phyloP scores from a whole-genome alignment of 2,888 invertebrate species.

The Microchrysa polita region DNA sequence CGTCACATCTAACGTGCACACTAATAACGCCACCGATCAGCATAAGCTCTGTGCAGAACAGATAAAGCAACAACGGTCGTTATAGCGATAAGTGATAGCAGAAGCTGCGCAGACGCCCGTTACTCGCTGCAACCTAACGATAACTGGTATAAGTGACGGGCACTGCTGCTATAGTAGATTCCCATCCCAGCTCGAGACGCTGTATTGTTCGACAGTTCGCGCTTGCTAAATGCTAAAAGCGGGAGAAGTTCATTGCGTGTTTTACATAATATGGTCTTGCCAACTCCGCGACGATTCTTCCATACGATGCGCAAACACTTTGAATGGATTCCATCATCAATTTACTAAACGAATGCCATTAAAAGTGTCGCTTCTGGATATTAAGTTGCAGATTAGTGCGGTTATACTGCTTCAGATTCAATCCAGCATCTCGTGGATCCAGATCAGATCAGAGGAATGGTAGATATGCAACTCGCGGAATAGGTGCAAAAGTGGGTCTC shows the following conservation, averaged over 20 bases:
- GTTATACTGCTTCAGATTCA: too few relatives aligned
- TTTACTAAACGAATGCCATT: neutral
- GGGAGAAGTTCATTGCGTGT: conserved; percentile 16
- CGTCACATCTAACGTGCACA: conserved; percentile 5
- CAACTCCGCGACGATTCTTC: neutral
- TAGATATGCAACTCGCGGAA: neutral
- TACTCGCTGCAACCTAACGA: neutral
- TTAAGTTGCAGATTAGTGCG: neutral
- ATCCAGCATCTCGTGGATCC: neutral
- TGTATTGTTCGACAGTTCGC: conserved; percentile 10
- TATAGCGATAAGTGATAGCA: conserved; percentile 2
- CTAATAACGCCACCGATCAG: neutral
- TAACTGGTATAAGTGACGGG: conserved; percentile 20
- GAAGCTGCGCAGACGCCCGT: conserved; percentile 27
- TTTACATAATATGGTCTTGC: conserved; percentile 23
- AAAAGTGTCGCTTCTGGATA: neutral
- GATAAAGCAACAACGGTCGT: conserved; percentile 13
- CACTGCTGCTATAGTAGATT: neutral
- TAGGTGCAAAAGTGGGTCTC: neutral
- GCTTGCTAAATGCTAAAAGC: neutral
- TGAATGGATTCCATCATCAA: neutral
- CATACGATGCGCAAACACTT: neutral
- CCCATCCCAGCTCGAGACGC: neutral
- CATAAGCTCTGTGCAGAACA: neutral
- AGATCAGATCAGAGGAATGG: neutral